Conservation (phyloP, 1,140 invertebrate genomes). For the Sarcophaga bullata region DNA sequence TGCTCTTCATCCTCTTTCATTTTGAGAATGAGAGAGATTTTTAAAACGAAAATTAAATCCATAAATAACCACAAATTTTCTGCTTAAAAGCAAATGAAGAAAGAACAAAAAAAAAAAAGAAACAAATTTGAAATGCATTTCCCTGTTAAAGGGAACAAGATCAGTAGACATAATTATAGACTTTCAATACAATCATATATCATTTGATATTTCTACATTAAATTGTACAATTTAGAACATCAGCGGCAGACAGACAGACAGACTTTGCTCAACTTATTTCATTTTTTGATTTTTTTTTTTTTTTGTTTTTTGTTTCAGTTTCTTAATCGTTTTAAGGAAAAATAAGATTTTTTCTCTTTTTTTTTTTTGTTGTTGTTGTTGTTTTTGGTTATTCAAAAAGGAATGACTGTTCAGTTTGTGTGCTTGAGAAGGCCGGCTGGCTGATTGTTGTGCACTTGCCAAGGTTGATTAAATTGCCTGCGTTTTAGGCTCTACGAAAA, state of each 20-base stretch:
- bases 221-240: too few species aligned
- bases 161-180: constrained; percentile 2
- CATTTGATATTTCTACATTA: background rate
- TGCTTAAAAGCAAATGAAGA: background rate
- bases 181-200: constrained; percentile 15
- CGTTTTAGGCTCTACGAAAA: background rate
- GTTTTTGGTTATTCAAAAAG: too few species aligned
- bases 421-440: too few species aligned
- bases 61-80: constrained; percentile 26
- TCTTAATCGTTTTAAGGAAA: too few species aligned
- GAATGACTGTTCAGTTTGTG: too few species aligned
- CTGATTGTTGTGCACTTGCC: background rate
- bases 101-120: background rate
- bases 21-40: background rate
- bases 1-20: background rate
- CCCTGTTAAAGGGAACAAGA: background rate
- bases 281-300: too few species aligned
- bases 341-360: too few species aligned
- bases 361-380: too few species aligned
- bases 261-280: too few species aligned
- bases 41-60: constrained; percentile 18
- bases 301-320: too few species aligned
- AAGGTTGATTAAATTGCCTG: constrained; percentile 12
- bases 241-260: too few species aligned
- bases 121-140: background rate